Base-by-base conservation (phyloP, 2,888 invertebrate species). In the Coenonympha arcania region DNA sequence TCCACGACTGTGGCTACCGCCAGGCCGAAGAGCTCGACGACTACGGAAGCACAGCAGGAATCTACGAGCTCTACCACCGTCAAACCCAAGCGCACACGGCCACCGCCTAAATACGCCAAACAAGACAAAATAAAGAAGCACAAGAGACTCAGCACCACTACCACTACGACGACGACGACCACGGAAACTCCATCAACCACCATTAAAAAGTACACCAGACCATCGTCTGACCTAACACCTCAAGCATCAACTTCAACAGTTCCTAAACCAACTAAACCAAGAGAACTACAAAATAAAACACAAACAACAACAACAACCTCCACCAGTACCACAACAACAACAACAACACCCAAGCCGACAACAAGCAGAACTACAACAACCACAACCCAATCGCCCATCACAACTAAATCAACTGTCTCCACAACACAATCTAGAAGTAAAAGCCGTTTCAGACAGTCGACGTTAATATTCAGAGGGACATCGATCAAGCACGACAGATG, bases 401-500 rank as follows among this genome's bases (percentile, higher is more conserved):
- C 54, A 20, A 48, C 55, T 24, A 51, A 39, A 4, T 24, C 52
- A 3, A 49, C 40, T 2, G 19, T 41, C 13, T 48, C 58, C 8
- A 71, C 70, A 4, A 62, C 64, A 28, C 66, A 68, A 54, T 62
- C 68, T 34, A 80, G 71, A 56, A 73, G 60, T 55, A 76, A 68
- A 60, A 85, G 81, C 54, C 75, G 86, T 40, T 86, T 77, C 56
- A 68, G 86, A 61, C 78, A 80, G 60, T 81, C 86, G 9, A 83
- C 82, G 13, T 57, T 86, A 47, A 73, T 83, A 64, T 54, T 68
- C 6, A 84, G 85, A 64, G 85, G 86, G 15, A 85, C 85, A 18
- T 85, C 86, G n/a, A 73, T 82, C 0, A 86, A 84, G 49, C 83
- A 84, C 49, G 85, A 85, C 54, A 82, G 74, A 62, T 85, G 85